phyloP scores from a whole-genome alignment of 2,113 vertebrate genomes.

The Natator depressus region DNA sequence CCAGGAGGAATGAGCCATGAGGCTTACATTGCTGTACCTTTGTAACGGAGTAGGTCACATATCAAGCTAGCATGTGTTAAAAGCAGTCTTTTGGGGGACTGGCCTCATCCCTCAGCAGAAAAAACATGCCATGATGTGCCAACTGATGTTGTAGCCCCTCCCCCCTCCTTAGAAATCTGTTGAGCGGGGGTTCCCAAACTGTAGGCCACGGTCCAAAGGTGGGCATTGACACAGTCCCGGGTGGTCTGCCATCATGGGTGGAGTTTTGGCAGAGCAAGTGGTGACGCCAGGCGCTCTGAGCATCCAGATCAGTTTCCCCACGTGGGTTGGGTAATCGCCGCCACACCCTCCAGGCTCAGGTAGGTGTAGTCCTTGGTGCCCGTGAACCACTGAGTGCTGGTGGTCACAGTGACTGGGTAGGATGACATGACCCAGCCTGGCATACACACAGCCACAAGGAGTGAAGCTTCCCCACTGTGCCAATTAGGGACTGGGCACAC shows the following conservation, averaged over 20 bases:
- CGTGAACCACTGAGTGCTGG: constrained; percentile 90
- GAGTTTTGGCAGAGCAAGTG: too few relatives aligned
- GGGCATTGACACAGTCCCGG: neutral
- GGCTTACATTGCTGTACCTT: neutral
- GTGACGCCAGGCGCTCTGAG: too few relatives aligned
- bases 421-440: constrained; percentile 73
- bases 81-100: neutral
- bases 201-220: too few relatives aligned
- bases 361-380: constrained; percentile 92
- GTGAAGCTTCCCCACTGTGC: too few relatives aligned
- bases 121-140: neutral
- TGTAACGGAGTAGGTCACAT: neutral
- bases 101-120: neutral
- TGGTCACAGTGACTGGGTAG: constrained; percentile 87
- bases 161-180: neutral
- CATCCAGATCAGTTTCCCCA: constrained; percentile 67
- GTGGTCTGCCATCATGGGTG: too few relatives aligned
- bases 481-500: too few relatives aligned
- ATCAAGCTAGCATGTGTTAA: neutral
- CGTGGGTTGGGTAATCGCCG: constrained; percentile 73
- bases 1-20: neutral
- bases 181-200: too few relatives aligned
- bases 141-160: neutral
- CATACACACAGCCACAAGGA: too few relatives aligned
- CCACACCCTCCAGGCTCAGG: neutral